Base-by-base conservation (phyloP, 2,888 invertebrate species). In the Sesamia inferens region DNA sequence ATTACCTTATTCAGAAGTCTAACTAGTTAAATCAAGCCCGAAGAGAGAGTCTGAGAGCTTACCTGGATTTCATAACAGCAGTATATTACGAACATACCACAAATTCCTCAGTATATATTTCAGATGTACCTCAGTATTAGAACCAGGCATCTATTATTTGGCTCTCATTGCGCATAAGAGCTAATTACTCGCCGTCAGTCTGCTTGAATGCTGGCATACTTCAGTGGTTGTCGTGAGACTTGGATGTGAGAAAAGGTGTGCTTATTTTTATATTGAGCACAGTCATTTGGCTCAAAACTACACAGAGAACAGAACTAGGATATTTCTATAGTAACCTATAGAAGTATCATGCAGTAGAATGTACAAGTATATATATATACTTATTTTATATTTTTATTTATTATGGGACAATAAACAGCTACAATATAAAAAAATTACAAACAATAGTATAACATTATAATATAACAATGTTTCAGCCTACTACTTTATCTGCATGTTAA, bases 181-280 rank as follows among this genome's bases (percentile, higher is more conserved):
- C 92, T 96, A 96, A 96, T 96, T 95, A 94, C 92, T 95, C 92
- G 91, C 92, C 91, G 94, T 94, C 94, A 93, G 89, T 87, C 85
- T 87, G 90, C 92, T 91, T 93, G 93, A 93, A 93, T 91, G 90
- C 94, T 94, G 92, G 92, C 95, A 95, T 95, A 94, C 95, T 94
- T 94, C 93, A 94, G 91, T 76, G 93, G 93, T 90, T 83, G 79
- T 80, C 62, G 70, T 67, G 83, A 62, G 54, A 85, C 90, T 82
- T 68, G 44, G 87, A 92, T 85, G 78, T 83, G 11, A 22, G 85
- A 90, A 89, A 24, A 0, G 10, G 31, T 63, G 16, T 65, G 70
- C 55, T 69, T 22, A 22, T 42, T 16, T 54, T 44, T 57, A 48
- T 13, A 4, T 47, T 19, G 42, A 57, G 31, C 58, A 47, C 10